These are phyloP conservation scores for Zeugodacus cucurbitae DNA, from an alignment of 1,140 invertebrate species.

Conservation along the genomic window DNA sequence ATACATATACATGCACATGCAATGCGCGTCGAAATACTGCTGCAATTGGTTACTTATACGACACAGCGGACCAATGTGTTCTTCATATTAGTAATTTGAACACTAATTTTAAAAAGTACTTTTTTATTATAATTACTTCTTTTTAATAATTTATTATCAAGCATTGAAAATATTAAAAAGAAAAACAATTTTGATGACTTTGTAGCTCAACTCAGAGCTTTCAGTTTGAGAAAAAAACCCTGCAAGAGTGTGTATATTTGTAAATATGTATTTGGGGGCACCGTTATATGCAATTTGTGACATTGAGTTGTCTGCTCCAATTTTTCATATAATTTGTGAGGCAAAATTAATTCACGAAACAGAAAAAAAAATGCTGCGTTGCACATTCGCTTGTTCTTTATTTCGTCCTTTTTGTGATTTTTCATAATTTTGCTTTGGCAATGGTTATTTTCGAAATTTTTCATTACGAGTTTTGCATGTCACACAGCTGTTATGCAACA, in stretches of 20 bases:
- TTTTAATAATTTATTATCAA: too few species aligned
- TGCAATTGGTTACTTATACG: too few species aligned
- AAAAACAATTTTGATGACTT: too few species aligned
- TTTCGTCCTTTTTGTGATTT: neutral
- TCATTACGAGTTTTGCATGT: neutral
- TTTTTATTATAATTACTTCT: too few species aligned
- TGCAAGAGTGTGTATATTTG: neutral
- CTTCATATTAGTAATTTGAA: too few species aligned
- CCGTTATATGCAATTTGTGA: neutral
- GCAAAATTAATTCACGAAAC: neutral
- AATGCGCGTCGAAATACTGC: too few species aligned
- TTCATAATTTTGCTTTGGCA: neutral
- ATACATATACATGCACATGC: too few species aligned
- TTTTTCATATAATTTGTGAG: neutral
- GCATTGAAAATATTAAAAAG: too few species aligned
- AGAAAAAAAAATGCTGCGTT: neutral
- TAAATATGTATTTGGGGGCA: neutral
- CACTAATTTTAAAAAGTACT: too few species aligned
- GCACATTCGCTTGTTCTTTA: neutral
- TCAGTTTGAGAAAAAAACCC: neutral
- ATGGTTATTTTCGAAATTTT: neutral
- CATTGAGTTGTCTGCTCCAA: neutral
- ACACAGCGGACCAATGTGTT: too few species aligned
- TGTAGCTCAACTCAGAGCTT: too few species aligned
- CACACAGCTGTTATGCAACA: neutral